Conservation (phyloP, 2,888 invertebrate species). For the Callyntrura sp. region DNA sequence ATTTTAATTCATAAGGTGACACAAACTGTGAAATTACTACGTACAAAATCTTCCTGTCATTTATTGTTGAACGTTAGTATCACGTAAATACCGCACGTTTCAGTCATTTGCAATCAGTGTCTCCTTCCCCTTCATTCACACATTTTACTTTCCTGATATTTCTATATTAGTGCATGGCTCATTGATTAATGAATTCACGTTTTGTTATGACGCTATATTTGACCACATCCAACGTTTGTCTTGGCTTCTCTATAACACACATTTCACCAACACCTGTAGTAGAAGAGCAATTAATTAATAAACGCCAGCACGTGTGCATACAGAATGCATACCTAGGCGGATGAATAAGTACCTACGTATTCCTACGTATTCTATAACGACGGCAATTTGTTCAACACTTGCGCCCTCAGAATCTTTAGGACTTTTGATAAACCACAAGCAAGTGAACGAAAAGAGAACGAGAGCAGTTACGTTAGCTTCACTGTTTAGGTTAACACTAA, state of each 20-base stretch:
- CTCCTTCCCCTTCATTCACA: neutral
- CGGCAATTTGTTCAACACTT: too few species aligned
- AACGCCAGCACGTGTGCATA: too few species aligned
- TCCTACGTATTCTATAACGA: too few species aligned
- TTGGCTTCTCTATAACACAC: neutral
- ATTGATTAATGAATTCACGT: constrained; percentile 13
- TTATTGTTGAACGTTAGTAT: neutral
- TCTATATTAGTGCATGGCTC: neutral
- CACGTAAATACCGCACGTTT: constrained; percentile 8
- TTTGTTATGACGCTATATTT: neutral
- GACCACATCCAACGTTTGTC: constrained; percentile 35
- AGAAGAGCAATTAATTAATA: too few species aligned
- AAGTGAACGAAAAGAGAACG: neutral
- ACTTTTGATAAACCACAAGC: neutral
- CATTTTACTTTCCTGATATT: too few species aligned
- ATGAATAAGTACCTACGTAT: too few species aligned
- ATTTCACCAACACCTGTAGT: neutral
- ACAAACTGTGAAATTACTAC: neutral
- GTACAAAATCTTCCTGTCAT: neutral
- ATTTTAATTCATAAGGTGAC: constrained; percentile 4
- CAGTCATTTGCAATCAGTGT: neutral
- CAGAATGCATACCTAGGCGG: too few species aligned
- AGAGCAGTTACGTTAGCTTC: neutral
- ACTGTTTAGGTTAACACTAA: too few species aligned
- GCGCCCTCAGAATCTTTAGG: neutral